Conservation (phyloP, 2,797 vertebrate species). For the Chelmon rostratus region DNA sequence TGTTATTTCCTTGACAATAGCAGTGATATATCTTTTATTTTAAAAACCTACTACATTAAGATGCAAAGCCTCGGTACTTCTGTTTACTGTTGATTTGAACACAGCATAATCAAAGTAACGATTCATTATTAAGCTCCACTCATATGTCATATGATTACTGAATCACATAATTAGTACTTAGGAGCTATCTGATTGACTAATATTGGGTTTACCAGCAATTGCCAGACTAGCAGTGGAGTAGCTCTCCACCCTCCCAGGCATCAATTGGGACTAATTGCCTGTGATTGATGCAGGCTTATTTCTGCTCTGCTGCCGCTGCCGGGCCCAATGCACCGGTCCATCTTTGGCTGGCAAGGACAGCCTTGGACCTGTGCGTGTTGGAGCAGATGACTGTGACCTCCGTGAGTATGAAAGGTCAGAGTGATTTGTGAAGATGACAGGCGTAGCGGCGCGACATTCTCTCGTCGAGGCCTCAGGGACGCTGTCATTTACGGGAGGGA, state of each 20-base stretch:
- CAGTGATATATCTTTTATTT: neutral
- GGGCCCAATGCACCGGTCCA: constrained; percentile 35
- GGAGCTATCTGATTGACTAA: constrained; percentile 54
- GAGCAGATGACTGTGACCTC: constrained; percentile 61
- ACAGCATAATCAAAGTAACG: constrained; percentile 26
- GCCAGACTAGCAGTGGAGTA: constrained; percentile 43
- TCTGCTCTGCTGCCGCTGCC: constrained; percentile 47
- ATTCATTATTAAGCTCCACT: constrained; percentile 27
- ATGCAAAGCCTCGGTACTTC: neutral
- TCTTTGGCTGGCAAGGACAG: constrained; percentile 35
- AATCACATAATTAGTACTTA: constrained; percentile 49
- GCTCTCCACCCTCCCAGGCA: constrained; percentile 46
- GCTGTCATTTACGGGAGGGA: constrained; percentile 43
- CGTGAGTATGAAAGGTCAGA: constrained; percentile 65
- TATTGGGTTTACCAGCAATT: constrained; percentile 53
- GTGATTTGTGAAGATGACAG: constrained; percentile 79
- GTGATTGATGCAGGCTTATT: constrained; percentile 71
- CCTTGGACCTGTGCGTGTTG: constrained; percentile 24
- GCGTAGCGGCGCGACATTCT: constrained; percentile 27
- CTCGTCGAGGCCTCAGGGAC: constrained; percentile 44
- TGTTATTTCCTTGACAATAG: neutral
- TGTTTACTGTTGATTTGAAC: constrained; percentile 25
- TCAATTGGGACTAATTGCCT: constrained; percentile 71
- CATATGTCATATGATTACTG: constrained; percentile 25
- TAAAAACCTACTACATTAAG: neutral